Evolutionary conservation across 2,113 vertebrate genomes (phyloP), one percentile per base, ranked within the genome.

Genomic region (Tinamus guttatus): DNA sequence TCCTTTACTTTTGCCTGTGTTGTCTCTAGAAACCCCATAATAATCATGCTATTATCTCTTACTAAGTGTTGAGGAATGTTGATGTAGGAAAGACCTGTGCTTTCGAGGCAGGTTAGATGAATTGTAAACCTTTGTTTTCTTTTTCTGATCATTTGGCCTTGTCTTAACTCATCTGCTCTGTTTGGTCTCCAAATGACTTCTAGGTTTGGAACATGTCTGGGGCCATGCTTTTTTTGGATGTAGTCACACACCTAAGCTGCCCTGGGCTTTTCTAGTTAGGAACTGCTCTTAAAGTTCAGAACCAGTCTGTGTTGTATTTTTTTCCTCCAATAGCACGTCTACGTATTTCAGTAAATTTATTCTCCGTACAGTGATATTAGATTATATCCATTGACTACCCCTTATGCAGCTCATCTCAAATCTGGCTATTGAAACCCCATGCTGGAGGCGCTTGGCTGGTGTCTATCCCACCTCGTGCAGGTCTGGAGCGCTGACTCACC

Each of bases 71-170:
- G 28, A 64, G 94, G 93, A 96, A 95, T 94, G 93, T 84, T 78
- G 90, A 49, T 92, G 90, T 43, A 56, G 90, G 92, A 94, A 92
- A 47, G 86, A 32, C 65, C 38, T 45, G 93, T n/a, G 93, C 91
- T 96, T 95, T 96, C 89, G 15, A 97, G 96, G 96, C 86, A 94
- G 93, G 90, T 93, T 91, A 80, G 90, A 58, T 87, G 71, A 73
- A 87, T 84, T 64, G 71, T 51, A 47, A 95, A 84, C 56, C 52
- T 67, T 41, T 68, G 82, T 89, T 70, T 90, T 69, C 80, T 89
- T 89, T 84, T 81, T 59, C 82, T 45, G 89, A 73, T 74, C 36
- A 13, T 80, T 83, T 70, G 9, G 8, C 18, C 64, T 73, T 9
- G 3, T 54, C 74, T 84, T 32, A 40, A 71, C 70, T 81, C 32